Percentiles rank a stretch among this genome's conserved stretches.
Evolutionary conservation across 2,113 vertebrate species (phyloP).

Genomic region (Microtus montanus): DNA sequence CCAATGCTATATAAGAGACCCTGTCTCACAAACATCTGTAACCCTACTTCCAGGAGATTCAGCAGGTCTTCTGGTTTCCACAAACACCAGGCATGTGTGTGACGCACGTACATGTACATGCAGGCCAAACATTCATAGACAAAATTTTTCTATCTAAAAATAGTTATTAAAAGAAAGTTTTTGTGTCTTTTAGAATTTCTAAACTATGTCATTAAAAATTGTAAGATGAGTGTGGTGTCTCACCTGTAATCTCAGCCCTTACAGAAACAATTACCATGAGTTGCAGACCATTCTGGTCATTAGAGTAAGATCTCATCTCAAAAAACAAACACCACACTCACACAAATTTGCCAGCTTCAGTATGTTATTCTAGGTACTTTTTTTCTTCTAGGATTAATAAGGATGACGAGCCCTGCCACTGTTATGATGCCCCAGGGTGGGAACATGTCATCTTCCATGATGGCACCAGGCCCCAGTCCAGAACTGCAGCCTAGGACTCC

Average conservation of each 20-base stretch:
- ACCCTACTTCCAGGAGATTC: background rate
- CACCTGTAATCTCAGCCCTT: background rate
- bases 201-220: conserved; percentile 40
- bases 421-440: conserved; percentile 93
- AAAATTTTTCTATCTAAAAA: conserved; percentile 19
- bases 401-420: conserved; percentile 92
- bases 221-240: background rate
- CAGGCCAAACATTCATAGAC: background rate
- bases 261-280: background rate
- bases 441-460: conserved; percentile 90
- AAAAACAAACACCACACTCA: background rate
- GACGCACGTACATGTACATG: background rate
- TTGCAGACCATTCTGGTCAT: background rate
- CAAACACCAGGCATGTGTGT: background rate
- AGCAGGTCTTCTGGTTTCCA: background rate
- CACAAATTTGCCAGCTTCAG: conserved; percentile 34
- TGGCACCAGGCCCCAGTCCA: conserved; percentile 89
- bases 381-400: conserved; percentile 85
- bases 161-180: conserved; percentile 15
- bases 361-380: conserved; percentile 46
- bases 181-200: conserved; percentile 48
- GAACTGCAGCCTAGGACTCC: conserved; percentile 93
- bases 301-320: background rate
- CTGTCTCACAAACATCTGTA: background rate
- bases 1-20: background rate